Conservation (phyloP, 23 tunicate genomes). For the Oikopleura dioica region DNA sequence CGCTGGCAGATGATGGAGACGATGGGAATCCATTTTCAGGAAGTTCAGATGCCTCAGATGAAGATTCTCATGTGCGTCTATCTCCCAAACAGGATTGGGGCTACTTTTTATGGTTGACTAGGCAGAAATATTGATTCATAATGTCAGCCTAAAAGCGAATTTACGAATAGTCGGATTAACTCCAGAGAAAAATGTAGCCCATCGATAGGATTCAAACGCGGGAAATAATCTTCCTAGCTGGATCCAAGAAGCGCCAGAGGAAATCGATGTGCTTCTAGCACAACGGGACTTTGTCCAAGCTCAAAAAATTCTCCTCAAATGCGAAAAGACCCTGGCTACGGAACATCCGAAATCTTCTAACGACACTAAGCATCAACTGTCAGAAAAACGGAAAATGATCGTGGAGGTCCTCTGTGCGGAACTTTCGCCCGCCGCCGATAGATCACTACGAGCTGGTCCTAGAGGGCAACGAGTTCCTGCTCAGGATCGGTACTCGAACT, state of each 20-base stretch:
- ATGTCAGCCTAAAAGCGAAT: no score
- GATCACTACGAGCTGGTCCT: slow-evolving; percentile 62
- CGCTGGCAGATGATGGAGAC: no score
- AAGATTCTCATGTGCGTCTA: no score
- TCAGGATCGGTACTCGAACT: no score
- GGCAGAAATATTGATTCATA: no score
- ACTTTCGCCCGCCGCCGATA: slow-evolving; percentile 28
- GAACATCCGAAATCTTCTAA: neutral
- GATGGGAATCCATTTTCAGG: no score
- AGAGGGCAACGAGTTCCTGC: slow-evolving; percentile 13
- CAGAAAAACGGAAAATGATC: neutral
- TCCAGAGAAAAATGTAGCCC: no score
- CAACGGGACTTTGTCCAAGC: slow-evolving; percentile 75
- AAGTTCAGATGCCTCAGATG: no score
- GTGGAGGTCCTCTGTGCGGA: neutral
- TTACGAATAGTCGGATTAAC: no score
- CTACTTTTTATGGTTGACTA: no score
- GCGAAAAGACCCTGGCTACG: slow-evolving; percentile 2
- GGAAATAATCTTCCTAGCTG: slow-evolving; percentile 13
- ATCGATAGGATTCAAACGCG: no score
- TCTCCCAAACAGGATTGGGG: no score
- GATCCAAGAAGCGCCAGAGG: slow-evolving; percentile 78
- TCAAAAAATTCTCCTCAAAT: slow-evolving; percentile 28
- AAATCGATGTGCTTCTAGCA: slow-evolving; percentile 76
- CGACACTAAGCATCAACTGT: neutral